Evolutionary conservation across 92 coral and sea anemone species (phyloP).

Genomic region (Siderastrea radians): DNA sequence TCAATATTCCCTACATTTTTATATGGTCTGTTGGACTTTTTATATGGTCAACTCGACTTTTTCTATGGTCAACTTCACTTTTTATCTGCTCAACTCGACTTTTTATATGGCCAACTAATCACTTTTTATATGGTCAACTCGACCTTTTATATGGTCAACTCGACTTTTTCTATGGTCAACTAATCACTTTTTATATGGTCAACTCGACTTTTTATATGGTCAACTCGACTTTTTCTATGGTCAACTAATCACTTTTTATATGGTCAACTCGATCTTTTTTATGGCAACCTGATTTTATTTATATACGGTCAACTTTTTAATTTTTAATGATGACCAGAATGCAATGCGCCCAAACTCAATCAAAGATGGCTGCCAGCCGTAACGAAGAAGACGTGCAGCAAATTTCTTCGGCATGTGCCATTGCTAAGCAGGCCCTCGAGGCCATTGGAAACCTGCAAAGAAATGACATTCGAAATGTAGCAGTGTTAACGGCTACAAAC

Average conservation of each 20-base stretch:
- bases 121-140: no score
- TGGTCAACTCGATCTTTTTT: no score
- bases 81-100: no score
- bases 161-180: no score
- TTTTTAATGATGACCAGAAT: not conserved
- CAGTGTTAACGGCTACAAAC: slow-evolving; percentile 35
- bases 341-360: not conserved
- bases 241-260: not conserved
- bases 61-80: no score
- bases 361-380: not conserved
- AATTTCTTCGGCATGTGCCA: slow-evolving; percentile 15
- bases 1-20: not conserved
- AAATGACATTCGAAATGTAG: slow-evolving; percentile 35
- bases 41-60: no score
- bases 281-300: not conserved
- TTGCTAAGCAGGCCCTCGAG: slow-evolving; percentile 42
- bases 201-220: slow-evolving; percentile 3
- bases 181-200: no score
- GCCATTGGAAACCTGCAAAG: slow-evolving; percentile 38
- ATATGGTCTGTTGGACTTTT: not conserved
- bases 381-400: not conserved
- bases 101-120: no score
- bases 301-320: not conserved
- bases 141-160: no score
- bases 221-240: not conserved